Conservation (phyloP, 2,113 vertebrate genomes). For the Phylloscopus trochilus region DNA sequence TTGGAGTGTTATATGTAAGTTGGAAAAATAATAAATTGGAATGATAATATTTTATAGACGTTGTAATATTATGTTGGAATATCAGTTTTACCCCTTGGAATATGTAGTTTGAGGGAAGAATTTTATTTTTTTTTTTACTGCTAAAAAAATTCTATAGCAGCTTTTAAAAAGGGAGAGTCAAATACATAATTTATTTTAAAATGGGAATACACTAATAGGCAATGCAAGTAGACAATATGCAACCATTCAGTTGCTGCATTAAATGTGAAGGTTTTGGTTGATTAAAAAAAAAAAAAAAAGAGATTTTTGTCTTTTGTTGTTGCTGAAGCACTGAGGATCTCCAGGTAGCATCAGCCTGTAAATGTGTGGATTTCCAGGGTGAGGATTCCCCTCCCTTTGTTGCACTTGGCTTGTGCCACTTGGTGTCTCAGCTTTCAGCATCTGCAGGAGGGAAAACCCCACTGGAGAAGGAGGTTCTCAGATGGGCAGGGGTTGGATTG, state of each 20-base stretch:
- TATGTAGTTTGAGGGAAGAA: not conserved
- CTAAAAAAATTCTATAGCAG: not conserved
- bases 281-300: not conserved
- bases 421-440: not conserved
- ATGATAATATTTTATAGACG: not conserved
- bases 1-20: not conserved
- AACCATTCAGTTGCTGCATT: not conserved
- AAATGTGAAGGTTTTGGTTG: not conserved
- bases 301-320: not conserved
- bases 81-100: not conserved
- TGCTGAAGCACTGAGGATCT: conserved; percentile 33
- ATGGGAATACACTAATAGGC: not conserved
- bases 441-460: not conserved
- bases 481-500: not conserved
- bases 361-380: not conserved
- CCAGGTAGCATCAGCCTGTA: not conserved
- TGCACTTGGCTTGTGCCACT: not conserved
- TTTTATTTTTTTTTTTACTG: not conserved
- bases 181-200: not conserved
- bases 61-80: not conserved
- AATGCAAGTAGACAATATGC: not conserved
- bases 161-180: not conserved
- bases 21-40: not conserved
- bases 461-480: not conserved
- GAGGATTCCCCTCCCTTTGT: not conserved